phyloP scores from a whole-genome alignment of 2,888 invertebrate species.

The Ochropleura plecta region DNA sequence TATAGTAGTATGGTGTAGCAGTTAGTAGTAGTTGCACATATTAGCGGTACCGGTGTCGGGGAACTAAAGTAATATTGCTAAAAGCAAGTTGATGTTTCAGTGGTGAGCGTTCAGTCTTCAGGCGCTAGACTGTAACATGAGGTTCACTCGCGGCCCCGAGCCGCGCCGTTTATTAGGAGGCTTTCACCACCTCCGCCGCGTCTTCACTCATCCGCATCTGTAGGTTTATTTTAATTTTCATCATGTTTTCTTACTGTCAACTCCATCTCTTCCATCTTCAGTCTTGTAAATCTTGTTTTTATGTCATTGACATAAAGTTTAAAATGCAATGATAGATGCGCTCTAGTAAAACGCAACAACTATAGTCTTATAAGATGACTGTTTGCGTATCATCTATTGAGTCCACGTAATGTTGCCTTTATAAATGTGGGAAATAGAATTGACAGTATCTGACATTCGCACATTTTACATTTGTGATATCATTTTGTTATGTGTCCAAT shows the following conservation, averaged over 20 bases:
- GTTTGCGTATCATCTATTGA: not conserved
- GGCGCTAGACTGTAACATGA: conserved; percentile 87
- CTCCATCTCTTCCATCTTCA: conserved; percentile 56
- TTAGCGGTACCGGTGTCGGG: conserved; percentile 81
- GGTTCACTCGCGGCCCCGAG: conserved; percentile 77
- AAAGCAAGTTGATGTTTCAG: conserved; percentile 88
- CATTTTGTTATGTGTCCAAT: conserved; percentile 59
- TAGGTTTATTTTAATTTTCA: conserved; percentile 86
- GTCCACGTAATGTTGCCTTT: too few relatives aligned
- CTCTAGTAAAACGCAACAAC: not conserved
- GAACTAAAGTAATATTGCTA: conserved; percentile 76
- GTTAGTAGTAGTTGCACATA: conserved; percentile 71
- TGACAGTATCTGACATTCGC: conserved; percentile 34
- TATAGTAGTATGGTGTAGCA: conserved; percentile 54
- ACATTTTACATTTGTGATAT: conserved; percentile 59
- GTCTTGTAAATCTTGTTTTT: not conserved
- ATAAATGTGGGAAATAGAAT: conserved; percentile 26
- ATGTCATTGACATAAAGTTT: not conserved
- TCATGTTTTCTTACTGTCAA: conserved; percentile 74
- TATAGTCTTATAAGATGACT: not conserved
- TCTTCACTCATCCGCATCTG: conserved; percentile 85
- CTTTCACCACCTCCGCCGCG: conserved; percentile 86
- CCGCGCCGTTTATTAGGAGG: conserved; percentile 84
- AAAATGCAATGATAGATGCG: not conserved
- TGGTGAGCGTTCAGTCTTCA: conserved; percentile 87